phyloP scores from a whole-genome alignment of 2,113 vertebrate species.

The Gallinago media region DNA sequence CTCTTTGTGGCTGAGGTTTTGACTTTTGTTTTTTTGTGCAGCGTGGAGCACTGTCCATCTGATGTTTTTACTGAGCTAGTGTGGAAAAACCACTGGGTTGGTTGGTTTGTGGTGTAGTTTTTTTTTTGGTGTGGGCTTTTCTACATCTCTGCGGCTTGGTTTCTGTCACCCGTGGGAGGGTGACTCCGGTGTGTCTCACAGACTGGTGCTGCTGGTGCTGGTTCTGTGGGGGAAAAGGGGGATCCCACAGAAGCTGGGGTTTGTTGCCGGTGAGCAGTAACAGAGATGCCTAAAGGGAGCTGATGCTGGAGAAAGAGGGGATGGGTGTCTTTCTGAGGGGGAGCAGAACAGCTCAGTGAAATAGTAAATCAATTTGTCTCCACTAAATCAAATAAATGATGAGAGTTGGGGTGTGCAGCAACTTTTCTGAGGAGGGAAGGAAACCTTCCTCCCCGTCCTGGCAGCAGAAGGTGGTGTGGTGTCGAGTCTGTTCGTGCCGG shows the following conservation, averaged over 20 bases:
- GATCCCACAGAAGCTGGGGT: no score
- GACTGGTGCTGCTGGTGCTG: not conserved
- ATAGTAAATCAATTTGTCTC: not conserved
- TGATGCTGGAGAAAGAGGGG: not conserved
- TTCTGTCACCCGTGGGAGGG: not conserved
- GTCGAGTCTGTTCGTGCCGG: no score
- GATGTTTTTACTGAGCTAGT: not conserved
- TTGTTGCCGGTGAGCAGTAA: not conserved
- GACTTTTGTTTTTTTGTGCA: not conserved
- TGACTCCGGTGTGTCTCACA: not conserved
- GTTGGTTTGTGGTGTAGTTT: not conserved
- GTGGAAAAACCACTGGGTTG: rapidly evolving
- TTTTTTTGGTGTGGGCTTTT: no score
- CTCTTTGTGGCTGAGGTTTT: not conserved
- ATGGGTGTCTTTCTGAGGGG: no score
- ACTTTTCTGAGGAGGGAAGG: not conserved
- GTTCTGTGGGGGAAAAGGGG: not conserved
- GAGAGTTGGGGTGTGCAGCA: not conserved
- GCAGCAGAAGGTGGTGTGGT: not conserved
- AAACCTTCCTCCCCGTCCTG: not conserved
- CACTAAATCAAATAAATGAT: not conserved
- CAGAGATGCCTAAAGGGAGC: not conserved
- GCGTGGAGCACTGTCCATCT: not conserved
- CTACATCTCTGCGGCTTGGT: not conserved
- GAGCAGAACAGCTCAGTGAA: not conserved